A percentile compares a stretch with the other conserved stretches of the same genome.
phyloP scores from a whole-genome alignment of 2,888 invertebrate genomes.

The Drosophila antonietae region DNA sequence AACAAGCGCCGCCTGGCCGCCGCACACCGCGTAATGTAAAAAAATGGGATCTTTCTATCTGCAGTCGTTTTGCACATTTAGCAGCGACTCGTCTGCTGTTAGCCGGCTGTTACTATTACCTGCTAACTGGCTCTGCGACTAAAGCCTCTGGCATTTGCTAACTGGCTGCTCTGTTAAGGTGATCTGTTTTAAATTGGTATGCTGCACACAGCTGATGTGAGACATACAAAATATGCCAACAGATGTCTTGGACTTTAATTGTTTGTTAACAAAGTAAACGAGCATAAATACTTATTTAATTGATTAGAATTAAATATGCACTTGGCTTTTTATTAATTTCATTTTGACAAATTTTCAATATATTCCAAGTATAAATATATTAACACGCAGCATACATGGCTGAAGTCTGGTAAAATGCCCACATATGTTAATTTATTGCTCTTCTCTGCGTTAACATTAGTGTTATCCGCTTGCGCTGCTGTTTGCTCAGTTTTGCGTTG shows the following conservation, averaged over 20 bases:
- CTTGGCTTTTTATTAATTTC: neutral
- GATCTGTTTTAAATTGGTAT: slow-evolving; percentile 21
- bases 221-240: neutral
- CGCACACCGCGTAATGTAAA: slow-evolving; percentile 57
- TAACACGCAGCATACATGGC: slow-evolving; percentile 6
- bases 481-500: neutral
- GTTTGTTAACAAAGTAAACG: neutral
- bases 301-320: neutral
- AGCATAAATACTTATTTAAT: neutral
- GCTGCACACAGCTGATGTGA: slow-evolving; percentile 19
- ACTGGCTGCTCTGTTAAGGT: slow-evolving; percentile 20
- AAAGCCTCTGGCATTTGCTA: slow-evolving; percentile 12
- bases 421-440: slow-evolving; percentile 2
- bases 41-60: slow-evolving; percentile 46
- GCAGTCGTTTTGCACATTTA: slow-evolving; percentile 40
- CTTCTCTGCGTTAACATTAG: slow-evolving; percentile 19
- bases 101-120: slow-evolving; percentile 22
- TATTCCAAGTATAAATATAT: neutral
- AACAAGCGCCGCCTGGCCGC: slow-evolving; percentile 58
- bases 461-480: neutral
- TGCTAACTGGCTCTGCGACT: slow-evolving; percentile 26
- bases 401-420: neutral
- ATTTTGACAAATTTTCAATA: no score
- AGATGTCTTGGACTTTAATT: neutral
- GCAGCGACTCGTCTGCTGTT: slow-evolving; percentile 28